Base-by-base conservation (phyloP, 2,113 vertebrate species). In the Myiagra hebetior region DNA sequence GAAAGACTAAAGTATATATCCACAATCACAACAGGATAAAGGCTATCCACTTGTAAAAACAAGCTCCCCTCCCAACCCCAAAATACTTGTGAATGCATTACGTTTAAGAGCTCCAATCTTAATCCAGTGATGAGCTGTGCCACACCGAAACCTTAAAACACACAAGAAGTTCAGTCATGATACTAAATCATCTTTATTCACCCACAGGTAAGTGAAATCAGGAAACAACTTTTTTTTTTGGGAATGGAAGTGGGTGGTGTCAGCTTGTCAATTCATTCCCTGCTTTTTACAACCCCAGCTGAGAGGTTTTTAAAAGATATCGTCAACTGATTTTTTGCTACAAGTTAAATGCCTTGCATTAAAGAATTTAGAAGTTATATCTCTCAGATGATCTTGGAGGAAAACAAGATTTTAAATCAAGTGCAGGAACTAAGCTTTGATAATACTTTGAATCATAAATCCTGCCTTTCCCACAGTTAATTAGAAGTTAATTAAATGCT, bases 401-500 rank as follows among this genome's bases (percentile, higher is more conserved):
- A 83, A 97, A 75, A 11, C 11, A 90, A 47, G 47, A 24, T 35
- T 70, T 87, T 56, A 62, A 90, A 90, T 57, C 62, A 73, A 55
- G 28, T 42, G 11, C 33, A 87, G 72, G 60, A 67, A 60, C 22
- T 60, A 85, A 89, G 74, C 37, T 75, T 87, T 83, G 57, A 56
- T 72, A 82, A 73, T 63, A 68, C 46, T 49, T 13, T 31, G 23
- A 83, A 70, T 74, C 20, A 42, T 52, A 94, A 88, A 85, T 50
- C 42, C 42, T 22, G 10, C 47, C 63, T 83, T 70, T 15, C 22
- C n/a, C 14, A 42, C 8, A 79, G 44, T 65, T 85, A 68, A 65
- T 62, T 70, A 75, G 67, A 75, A 78, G 33, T 72, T 60, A 93
- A 81, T 84, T 78, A 91, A 77, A 92, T 28, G 12, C n/a, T 90